phyloP scores from a whole-genome alignment of 2,113 vertebrate genomes.

The Verasper variegatus region DNA sequence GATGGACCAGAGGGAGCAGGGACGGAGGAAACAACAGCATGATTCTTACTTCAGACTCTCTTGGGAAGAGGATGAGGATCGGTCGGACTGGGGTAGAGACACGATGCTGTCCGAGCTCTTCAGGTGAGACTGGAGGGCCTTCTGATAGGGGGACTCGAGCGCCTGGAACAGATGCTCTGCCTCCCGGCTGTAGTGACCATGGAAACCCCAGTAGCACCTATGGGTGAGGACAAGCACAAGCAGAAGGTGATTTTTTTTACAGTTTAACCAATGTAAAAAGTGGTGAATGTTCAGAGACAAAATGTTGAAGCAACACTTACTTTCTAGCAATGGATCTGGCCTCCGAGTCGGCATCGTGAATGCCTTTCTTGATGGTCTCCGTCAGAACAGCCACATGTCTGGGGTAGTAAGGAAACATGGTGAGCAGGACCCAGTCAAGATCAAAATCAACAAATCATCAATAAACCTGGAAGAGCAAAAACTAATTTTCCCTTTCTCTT shows the following conservation, averaged over 20 bases:
- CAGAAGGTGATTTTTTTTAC: neutral
- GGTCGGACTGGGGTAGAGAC: constrained; percentile 95
- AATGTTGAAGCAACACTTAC: constrained; percentile 82
- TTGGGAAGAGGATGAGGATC: constrained; percentile 97
- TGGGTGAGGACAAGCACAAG: neutral
- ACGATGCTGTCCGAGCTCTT: constrained; percentile 97
- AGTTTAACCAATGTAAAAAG: neutral
- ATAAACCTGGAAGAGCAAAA: neutral
- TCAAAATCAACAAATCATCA: too few relatives aligned
- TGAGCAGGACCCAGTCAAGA: neutral
- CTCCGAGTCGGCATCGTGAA: constrained; percentile 97
- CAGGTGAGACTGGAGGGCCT: constrained; percentile 94
- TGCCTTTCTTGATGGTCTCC: constrained; percentile 98
- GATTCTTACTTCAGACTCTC: constrained; percentile 96
- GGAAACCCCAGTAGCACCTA: constrained; percentile 99
- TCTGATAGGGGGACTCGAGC: constrained; percentile 96
- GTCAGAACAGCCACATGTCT: constrained; percentile 96
- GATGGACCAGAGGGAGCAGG: neutral
- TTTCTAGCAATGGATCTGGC: constrained; percentile 96
- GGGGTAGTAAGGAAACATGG: constrained; percentile 77
- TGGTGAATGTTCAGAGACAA: neutral
- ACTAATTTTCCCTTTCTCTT: neutral
- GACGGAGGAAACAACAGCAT: too few relatives aligned
- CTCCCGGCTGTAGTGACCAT: constrained; percentile 93
- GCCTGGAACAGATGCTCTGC: constrained; percentile 95